Evolutionary conservation across 2,113 vertebrate species (phyloP).

Genomic region (Indicator maculatus): DNA sequence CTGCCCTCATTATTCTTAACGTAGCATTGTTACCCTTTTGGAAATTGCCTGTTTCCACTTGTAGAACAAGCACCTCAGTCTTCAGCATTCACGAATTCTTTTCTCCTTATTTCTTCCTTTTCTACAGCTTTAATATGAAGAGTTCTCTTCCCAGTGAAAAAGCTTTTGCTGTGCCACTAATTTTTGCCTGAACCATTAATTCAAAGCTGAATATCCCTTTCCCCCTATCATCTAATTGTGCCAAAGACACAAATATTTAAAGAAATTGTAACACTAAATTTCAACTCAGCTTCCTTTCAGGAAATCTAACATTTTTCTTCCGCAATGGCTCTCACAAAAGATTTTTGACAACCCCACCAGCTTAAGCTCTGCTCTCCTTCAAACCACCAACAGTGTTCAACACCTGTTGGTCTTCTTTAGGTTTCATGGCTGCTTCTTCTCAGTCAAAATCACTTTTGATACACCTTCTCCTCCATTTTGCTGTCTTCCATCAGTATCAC

Average conservation of each 20-base stretch:
- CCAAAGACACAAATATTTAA: not conserved
- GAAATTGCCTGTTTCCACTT: not conserved
- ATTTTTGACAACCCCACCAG: not conserved
- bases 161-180: not conserved
- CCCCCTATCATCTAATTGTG: not conserved
- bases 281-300: not conserved
- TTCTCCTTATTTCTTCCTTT: not conserved
- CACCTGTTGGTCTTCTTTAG: not conserved
- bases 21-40: not conserved
- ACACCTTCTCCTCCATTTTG: not conserved
- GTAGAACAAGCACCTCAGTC: not conserved
- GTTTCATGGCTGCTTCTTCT: not conserved
- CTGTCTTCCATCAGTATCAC: not conserved
- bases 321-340: fast-evolving
- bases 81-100: not conserved
- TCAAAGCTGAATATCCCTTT: not conserved
- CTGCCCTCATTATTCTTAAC: not conserved
- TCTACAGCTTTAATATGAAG: not conserved
- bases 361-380: not conserved
- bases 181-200: not conserved
- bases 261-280: not conserved
- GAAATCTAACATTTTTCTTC: not conserved
- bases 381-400: not conserved
- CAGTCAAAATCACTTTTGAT: not conserved
- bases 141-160: not conserved